Evolutionary conservation across 1,140 invertebrate genomes (phyloP).

Genomic region (Scaptodrosophila lebanonensis): DNA sequence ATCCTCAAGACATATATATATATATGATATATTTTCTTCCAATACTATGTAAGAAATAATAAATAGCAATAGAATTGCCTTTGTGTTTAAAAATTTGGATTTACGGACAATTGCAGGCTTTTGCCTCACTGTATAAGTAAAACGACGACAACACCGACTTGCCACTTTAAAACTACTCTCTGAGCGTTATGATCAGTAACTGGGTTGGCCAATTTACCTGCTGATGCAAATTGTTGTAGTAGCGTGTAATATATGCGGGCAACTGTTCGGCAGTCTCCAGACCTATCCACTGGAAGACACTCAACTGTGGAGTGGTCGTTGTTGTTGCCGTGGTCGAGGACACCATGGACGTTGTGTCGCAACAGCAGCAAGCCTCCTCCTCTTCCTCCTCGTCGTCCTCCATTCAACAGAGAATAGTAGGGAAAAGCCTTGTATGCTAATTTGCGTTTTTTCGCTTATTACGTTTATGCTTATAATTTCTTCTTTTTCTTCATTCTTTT

Average conservation of each 20-base stretch:
- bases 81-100: too few relatives aligned
- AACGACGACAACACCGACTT: conserved; percentile 8
- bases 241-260: conserved; percentile 84
- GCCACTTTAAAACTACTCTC: conserved; percentile 8
- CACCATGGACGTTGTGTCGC: conserved; percentile 40
- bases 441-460: conserved; percentile 28
- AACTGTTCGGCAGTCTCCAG: conserved; percentile 82
- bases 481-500: conserved; percentile 18
- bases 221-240: conserved; percentile 80
- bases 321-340: conserved; percentile 9
- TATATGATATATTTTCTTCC: too few relatives aligned
- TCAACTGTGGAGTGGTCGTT: conserved; percentile 17
- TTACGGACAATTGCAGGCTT: too few relatives aligned
- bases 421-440: conserved; percentile 46
- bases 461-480: conserved; percentile 51
- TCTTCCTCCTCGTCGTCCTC: conserved; percentile 30
- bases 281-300: conserved; percentile 81
- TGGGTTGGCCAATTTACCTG: conserved; percentile 78
- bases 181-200: conserved; percentile 1
- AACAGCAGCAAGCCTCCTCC: conserved; percentile 47
- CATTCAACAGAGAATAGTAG: conserved; percentile 23
- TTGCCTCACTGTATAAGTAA: too few relatives aligned
- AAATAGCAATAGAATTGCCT: too few relatives aligned
- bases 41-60: too few relatives aligned
- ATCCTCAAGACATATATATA: too few relatives aligned